Evolutionary conservation across 2,113 vertebrate species (phyloP).

Genomic region (Acanthisitta chloris): DNA sequence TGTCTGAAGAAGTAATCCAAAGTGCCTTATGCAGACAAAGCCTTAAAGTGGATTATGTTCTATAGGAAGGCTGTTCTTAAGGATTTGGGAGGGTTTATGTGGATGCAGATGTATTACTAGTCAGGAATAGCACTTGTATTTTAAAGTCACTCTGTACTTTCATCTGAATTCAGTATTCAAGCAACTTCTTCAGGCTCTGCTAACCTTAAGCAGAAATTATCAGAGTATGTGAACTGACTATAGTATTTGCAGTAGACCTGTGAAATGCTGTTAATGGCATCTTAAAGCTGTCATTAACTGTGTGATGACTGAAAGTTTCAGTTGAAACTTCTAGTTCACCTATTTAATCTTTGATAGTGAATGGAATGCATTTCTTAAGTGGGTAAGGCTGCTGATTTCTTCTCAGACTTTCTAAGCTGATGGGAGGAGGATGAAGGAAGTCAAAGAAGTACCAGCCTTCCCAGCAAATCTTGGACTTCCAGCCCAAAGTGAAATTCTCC

Average conservation of each 20-base stretch:
- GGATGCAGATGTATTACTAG: neutral
- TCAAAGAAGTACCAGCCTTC: neutral
- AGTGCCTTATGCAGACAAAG: neutral
- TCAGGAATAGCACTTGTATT: neutral
- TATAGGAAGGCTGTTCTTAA: conserved; percentile 3
- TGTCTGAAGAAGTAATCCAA: neutral
- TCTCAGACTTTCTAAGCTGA: neutral
- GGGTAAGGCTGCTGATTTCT: neutral
- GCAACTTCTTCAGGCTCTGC: neutral
- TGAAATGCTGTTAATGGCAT: neutral
- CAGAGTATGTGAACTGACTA: neutral
- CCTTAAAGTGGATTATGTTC: conserved; percentile 30
- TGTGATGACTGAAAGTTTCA: neutral
- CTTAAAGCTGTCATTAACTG: neutral
- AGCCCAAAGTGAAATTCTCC: neutral
- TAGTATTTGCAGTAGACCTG: neutral
- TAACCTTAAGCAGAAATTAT: conserved; percentile 1
- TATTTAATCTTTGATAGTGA: neutral
- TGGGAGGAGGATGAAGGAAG: neutral
- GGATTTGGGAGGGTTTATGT: conserved; percentile 6
- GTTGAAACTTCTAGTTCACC: neutral
- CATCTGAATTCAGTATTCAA: neutral
- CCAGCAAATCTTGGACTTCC: neutral
- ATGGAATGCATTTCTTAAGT: neutral
- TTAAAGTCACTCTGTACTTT: neutral